Base-by-base conservation (phyloP, 2,797 vertebrate genomes). In the Anas georgica region DNA sequence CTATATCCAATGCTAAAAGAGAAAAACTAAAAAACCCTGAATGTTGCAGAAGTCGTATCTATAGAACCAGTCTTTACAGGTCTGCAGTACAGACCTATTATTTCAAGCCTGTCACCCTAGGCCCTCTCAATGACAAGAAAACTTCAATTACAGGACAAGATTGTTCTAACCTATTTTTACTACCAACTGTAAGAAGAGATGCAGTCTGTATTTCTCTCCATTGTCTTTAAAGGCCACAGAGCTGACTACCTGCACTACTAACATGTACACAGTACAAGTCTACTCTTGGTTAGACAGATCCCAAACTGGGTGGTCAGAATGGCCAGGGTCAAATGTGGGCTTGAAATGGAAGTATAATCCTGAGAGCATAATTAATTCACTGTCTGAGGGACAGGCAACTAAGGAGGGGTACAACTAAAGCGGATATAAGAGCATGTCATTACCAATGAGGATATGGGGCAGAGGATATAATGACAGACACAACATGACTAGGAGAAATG, bases 331-430 rank as follows among this genome's bases (percentile, higher is more conserved):
- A 72, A 67, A 83, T 39, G 22, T 7, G 5, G 4, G 3, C 26
- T 74, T 90, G 52, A 63, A 82, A 82, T 1, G 48, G 29, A 63
- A 92, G 6, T 29, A 67, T 15, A 67, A 7, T 17, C 7, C 50
- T 48, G 17, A 33, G 8, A 83, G 29, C 9, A 64, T 21, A 74
- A 50, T 50, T 3, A 62, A 77, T 86, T 83, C 37, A 45, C 8
- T 59, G 17, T 17, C 3, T 4, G 18, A 8, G 10, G 31, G 8
- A 35, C 4, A 50, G 55, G 29, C 0, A 0, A 77, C 22, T 70
- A 74, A 3, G 4, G 4, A 77, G 4, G 5, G 0, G 1, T 7
- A 81, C 43, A 75, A 78, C 20, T 31, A 46, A 74, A 66, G 7
- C 29, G 10, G 16, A 7, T 54, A 21, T 31, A 10, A 76, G 55